Conservation (phyloP, 2,888 invertebrate species). For the Masnerella sp. region DNA sequence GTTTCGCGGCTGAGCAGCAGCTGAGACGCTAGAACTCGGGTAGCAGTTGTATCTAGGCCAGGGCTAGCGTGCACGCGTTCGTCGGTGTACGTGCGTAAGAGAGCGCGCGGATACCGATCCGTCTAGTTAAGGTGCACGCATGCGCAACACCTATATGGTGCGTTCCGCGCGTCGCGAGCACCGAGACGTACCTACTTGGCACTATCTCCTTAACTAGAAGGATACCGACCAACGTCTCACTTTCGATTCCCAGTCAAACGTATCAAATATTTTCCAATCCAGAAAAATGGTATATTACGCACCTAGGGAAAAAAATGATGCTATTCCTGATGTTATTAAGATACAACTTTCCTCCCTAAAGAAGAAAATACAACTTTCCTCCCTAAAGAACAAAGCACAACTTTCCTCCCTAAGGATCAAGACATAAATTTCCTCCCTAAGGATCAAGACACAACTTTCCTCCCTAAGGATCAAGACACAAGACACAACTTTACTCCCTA, state of each 20-base stretch:
- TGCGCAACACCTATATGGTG: constrained; percentile 57
- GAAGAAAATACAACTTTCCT: too few species aligned
- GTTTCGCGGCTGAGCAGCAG: constrained; percentile 64
- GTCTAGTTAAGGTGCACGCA: constrained; percentile 60
- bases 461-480: too few species aligned
- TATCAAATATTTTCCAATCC: constrained; percentile 61
- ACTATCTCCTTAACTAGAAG: constrained; percentile 68
- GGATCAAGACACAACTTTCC: too few species aligned
- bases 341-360: too few species aligned
- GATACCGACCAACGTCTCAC: constrained; percentile 64
- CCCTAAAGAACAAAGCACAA: too few species aligned
- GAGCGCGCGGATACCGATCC: constrained; percentile 50
- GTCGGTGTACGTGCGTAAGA: constrained; percentile 46
- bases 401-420: too few species aligned
- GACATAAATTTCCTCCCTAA: too few species aligned
- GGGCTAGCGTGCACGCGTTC: constrained; percentile 72
- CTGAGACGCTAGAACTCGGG: constrained; percentile 65
- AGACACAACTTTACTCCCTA: too few species aligned
- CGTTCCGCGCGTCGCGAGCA: constrained; percentile 54
- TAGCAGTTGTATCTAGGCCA: constrained; percentile 76
- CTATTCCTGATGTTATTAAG: too few species aligned
- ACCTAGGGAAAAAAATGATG: too few species aligned
- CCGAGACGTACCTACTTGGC: constrained; percentile 67
- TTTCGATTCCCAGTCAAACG: constrained; percentile 67
- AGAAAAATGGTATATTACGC: too few species aligned